Conservation (phyloP, 2,113 vertebrate genomes). For the Xiphophorus maculatus region DNA sequence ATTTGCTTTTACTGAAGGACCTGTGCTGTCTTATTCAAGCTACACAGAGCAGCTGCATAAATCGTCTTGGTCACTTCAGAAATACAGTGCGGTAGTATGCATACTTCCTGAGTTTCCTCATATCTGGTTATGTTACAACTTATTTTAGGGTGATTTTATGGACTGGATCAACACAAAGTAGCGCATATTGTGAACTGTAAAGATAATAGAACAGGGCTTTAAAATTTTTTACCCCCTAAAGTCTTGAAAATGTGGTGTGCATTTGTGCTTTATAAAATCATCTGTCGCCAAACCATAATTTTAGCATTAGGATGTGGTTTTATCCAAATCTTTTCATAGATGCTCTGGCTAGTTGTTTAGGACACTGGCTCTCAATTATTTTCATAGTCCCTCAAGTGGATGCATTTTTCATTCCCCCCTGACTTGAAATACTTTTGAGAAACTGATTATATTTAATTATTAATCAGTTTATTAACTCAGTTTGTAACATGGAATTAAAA, state of each 20-base stretch:
- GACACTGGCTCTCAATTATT: too few relatives aligned
- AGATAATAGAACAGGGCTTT: not conserved
- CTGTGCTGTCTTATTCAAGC: slow-evolving; percentile 23
- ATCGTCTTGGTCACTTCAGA: slow-evolving; percentile 40
- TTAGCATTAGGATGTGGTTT: not conserved
- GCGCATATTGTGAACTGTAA: not conserved
- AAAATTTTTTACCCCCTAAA: too few relatives aligned
- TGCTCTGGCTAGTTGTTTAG: not conserved
- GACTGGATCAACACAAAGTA: too few relatives aligned
- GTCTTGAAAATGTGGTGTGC: not conserved
- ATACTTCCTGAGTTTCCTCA: not conserved
- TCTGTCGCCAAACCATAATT: not conserved
- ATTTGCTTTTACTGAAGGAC: slow-evolving; percentile 25
- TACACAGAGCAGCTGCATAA: slow-evolving; percentile 19
- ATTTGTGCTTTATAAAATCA: not conserved
- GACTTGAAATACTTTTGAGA: too few relatives aligned
- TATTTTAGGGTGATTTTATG: too few relatives aligned
- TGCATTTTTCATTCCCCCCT: too few relatives aligned
- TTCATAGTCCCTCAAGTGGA: too few relatives aligned
- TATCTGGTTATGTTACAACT: not conserved
- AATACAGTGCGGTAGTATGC: slow-evolving; percentile 22
- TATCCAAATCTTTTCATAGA: not conserved
- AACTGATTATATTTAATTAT: too few relatives aligned
- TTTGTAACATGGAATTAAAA: too few relatives aligned
- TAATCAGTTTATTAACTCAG: too few relatives aligned